phyloP scores from a whole-genome alignment of 2,113 vertebrate genomes.

The Xyliphius kryptos region DNA sequence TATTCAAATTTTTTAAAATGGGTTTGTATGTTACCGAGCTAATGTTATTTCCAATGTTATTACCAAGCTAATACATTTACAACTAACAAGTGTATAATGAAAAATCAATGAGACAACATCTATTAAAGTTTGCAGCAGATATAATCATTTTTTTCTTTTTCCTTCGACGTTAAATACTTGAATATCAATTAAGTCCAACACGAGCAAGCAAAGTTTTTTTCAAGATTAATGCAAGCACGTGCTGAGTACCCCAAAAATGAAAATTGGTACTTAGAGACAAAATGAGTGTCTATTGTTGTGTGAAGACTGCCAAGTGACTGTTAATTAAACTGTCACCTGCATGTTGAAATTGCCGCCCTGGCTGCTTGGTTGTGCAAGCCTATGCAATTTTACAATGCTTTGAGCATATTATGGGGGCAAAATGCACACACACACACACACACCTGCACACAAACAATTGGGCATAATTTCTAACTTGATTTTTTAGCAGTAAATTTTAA shows the following conservation, averaged over 20 bases:
- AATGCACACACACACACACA: neutral
- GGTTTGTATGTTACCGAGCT: no score
- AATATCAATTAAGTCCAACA: constrained; percentile 65
- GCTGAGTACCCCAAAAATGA: constrained; percentile 56
- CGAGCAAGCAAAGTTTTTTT: constrained; percentile 66
- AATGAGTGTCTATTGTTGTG: constrained; percentile 68
- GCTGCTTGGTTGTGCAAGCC: constrained; percentile 62
- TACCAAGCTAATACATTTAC: no score
- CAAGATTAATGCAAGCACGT: constrained; percentile 63
- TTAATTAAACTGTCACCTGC: constrained; percentile 74
- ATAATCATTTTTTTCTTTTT: constrained; percentile 51
- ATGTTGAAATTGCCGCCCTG: constrained; percentile 66
- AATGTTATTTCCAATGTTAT: no score
- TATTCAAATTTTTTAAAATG: no score
- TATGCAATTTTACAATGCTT: constrained; percentile 62
- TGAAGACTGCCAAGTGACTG: constrained; percentile 60
- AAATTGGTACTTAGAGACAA: constrained; percentile 67
- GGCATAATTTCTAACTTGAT: no score
- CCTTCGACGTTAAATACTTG: constrained; percentile 55
- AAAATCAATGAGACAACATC: no score
- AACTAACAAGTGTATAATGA: no score
- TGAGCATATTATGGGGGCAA: constrained; percentile 42
- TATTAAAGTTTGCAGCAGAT: constrained; percentile 52
- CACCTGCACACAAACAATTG: neutral
- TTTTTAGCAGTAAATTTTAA: no score